Conservation (phyloP, 2,888 invertebrate genomes). For the Neria commutata region DNA sequence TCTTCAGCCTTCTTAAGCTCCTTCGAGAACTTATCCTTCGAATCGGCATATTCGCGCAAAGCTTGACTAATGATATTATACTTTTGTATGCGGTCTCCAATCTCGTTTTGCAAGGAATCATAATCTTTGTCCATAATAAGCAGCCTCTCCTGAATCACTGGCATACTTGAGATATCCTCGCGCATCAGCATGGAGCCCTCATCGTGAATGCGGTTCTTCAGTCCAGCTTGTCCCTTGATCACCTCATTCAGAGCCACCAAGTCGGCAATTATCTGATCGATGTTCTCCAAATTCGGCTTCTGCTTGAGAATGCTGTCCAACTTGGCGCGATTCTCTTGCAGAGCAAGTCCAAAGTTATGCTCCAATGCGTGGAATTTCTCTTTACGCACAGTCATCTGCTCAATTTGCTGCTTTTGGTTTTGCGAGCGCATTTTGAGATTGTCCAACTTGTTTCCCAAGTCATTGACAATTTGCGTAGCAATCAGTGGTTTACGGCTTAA, state of each 20-base stretch:
- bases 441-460: conserved; percentile 74
- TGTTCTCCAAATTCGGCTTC: conserved; percentile 55
- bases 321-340: conserved; percentile 63
- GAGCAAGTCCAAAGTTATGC: conserved; percentile 70
- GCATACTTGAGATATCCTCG: conserved; percentile 80
- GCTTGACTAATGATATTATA: conserved; percentile 75
- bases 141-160: conserved; percentile 79
- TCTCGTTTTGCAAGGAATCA: conserved; percentile 77
- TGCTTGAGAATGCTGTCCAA: conserved; percentile 49
- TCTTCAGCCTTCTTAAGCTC: conserved; percentile 75
- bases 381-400: conserved; percentile 77
- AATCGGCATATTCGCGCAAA: conserved; percentile 77
- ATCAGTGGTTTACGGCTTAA: conserved; percentile 73
- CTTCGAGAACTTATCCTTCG: conserved; percentile 72
- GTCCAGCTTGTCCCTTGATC: conserved; percentile 66
- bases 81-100: conserved; percentile 76
- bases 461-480: conserved; percentile 74
- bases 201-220: conserved; percentile 76
- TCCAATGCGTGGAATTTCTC: conserved; percentile 78
- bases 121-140: conserved; percentile 80
- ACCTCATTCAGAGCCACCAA: conserved; percentile 66
- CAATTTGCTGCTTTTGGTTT: conserved; percentile 71
- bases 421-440: conserved; percentile 71
- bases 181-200: conserved; percentile 81
- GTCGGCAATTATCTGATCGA: conserved; percentile 60